Percentiles rank a stretch among this genome's conserved stretches.
Evolutionary conservation across 2,888 invertebrate species (phyloP).

Genomic region (Pelosia muscerda): DNA sequence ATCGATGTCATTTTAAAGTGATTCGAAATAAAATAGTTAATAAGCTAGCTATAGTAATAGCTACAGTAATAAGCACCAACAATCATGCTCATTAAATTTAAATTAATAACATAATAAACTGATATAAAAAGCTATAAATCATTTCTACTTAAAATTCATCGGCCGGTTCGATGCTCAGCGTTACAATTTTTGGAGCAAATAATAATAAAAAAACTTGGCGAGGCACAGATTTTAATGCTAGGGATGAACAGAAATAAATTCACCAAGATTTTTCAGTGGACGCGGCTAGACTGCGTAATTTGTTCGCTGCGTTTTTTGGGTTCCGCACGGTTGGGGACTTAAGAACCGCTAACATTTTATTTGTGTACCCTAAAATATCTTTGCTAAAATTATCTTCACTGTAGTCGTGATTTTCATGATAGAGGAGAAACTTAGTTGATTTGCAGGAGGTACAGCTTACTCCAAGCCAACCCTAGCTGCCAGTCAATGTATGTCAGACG

Average conservation of each 20-base stretch:
- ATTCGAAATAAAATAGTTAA: background rate
- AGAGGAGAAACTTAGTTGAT: no score
- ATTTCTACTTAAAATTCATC: slow-evolving; percentile 54
- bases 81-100: background rate
- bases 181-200: slow-evolving; percentile 59
- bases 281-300: slow-evolving; percentile 74
- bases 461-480: no score
- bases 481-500: no score
- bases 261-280: slow-evolving; percentile 75
- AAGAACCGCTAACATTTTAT: background rate
- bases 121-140: slow-evolving; percentile 12
- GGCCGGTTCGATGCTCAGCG: slow-evolving; percentile 39
- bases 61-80: no score
- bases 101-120: slow-evolving; percentile 1
- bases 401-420: background rate
- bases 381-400: background rate
- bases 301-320: slow-evolving; percentile 60
- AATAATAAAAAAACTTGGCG: slow-evolving; percentile 64
- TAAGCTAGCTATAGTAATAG: no score
- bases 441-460: no score
- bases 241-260: slow-evolving; percentile 74
- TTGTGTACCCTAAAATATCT: background rate
- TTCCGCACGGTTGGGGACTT: slow-evolving; percentile 30
- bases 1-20: background rate
- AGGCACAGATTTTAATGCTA: slow-evolving; percentile 66